Percentiles rank a stretch among this genome's conserved stretches.
Conservation (phyloP, 2,888 invertebrate genomes). For the Nymphalis c-album region DNA sequence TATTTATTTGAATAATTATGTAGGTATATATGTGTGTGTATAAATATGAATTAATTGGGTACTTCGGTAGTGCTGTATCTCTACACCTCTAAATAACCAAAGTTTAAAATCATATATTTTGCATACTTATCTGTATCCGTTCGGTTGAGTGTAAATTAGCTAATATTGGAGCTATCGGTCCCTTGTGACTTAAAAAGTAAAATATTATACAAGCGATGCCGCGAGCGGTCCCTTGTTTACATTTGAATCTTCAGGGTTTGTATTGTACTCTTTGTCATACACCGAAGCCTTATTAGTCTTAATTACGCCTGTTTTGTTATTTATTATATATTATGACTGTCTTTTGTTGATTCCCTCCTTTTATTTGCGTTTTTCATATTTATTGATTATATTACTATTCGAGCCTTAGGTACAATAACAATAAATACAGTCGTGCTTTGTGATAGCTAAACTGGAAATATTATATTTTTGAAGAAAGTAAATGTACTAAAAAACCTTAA, state of each 20-base stretch:
- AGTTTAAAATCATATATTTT: background rate
- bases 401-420: too few relatives aligned
- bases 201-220: conserved; percentile 29
- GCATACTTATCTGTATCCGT: conserved; percentile 11
- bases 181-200: conserved; percentile 20
- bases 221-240: conserved; percentile 27
- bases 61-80: too few relatives aligned
- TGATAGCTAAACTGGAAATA: too few relatives aligned
- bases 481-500: too few relatives aligned
- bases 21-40: too few relatives aligned
- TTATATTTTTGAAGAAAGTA: too few relatives aligned
- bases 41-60: too few relatives aligned
- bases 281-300: conserved; percentile 67
- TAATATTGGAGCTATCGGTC: conserved; percentile 21
- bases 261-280: conserved; percentile 59
- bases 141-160: conserved; percentile 11
- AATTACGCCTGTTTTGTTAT: conserved; percentile 63
- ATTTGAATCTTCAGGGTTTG: conserved; percentile 41
- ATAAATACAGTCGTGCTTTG: too few relatives aligned
- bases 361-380: conserved; percentile 44
- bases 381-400: conserved; percentile 25
- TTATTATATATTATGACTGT: conserved; percentile 53
- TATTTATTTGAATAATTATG: too few relatives aligned
- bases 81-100: too few relatives aligned
- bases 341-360: conserved; percentile 59